Evolutionary conservation across 1,140 invertebrate genomes (phyloP), one percentile per base, ranked within the genome.

Genomic region (Achroia grisella): DNA sequence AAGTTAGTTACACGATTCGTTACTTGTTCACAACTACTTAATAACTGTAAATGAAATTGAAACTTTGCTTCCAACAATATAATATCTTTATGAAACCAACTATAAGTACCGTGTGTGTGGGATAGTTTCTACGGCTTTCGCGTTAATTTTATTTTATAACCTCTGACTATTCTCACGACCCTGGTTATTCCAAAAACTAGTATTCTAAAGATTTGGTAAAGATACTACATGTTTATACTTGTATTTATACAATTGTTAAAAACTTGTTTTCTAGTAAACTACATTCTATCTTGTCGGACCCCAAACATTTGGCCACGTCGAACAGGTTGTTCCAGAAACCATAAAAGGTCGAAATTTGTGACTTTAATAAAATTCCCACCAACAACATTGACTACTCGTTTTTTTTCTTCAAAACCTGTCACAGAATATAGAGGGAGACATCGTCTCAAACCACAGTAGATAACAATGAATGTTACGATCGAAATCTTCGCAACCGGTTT

Each of bases 181-280:
- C 31, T 10, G 44, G 40, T 27, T 48, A 32, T 43, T 36, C 1
- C 35, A 40, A n/a, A 17, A 37, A 37, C 14, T 36, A 15, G 34
- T 10, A 36, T 15, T 4, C 35, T 5, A 37, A 17, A 17, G 8
- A 11, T 39, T 46, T 14, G 39, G 44, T 28, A 34, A 36, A 48
- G 39, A 35, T 41, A 23, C 1, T 32, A 51, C 43, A 10, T 10
- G 13, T 52, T 47, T 34, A 49, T 48, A 50, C 40, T 50, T 44
- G 52, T 42, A 51, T 41, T 49, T 27, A 33, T 42, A 9, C n/a
- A 46, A 44, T 58, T 43, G 52, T 54, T 36, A 28, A 27, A 48
- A 67, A 71, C 61, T 46, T 39, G 64, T 59, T 50, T 57, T 45
- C 12, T 39, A 46, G 44, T 61, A 62, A 71, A 69, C 55, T 56